These are phyloP conservation scores for Notolepis coatsorum DNA, from an alignment of 2,797 vertebrate genomes.

Conservation along the genomic window DNA sequence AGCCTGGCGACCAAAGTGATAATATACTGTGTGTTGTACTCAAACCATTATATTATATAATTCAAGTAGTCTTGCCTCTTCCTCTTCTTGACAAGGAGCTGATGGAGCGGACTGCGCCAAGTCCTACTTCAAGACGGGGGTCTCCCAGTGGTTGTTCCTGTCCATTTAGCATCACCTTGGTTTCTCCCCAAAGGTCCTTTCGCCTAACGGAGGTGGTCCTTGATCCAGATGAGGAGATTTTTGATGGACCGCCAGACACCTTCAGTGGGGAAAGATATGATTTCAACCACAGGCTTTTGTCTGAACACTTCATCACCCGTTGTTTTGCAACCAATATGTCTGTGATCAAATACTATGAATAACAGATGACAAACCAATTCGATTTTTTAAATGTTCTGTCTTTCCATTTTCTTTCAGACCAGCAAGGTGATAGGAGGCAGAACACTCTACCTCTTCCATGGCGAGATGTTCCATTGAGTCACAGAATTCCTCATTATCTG, in stretches of 20 bases:
- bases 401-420: too few species aligned
- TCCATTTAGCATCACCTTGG: slow-evolving; percentile 80
- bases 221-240: slow-evolving; percentile 47
- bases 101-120: slow-evolving; percentile 73
- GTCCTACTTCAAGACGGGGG: slow-evolving; percentile 74
- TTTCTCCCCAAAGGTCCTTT: slow-evolving; percentile 71
- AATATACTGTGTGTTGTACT: too few species aligned
- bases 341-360: too few species aligned
- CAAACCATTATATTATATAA: too few species aligned
- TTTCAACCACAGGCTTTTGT: not conserved
- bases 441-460: slow-evolving; percentile 84
- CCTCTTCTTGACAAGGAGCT: slow-evolving; percentile 82
- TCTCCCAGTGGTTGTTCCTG: slow-evolving; percentile 81
- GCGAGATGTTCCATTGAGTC: slow-evolving; percentile 93
- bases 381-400: too few species aligned
- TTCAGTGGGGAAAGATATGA: slow-evolving; percentile 34
- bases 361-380: too few species aligned
- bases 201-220: slow-evolving; percentile 44
- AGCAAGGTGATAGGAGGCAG: too few species aligned
- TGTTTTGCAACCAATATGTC: too few species aligned
- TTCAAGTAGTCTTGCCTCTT: slow-evolving; percentile 75
- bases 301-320: too few species aligned
- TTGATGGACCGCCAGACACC: slow-evolving; percentile 76
- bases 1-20: too few species aligned
- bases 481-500: slow-evolving; percentile 91